A percentile compares a stretch with the other conserved stretches of the same genome.
phyloP scores from a whole-genome alignment of 2,888 invertebrate genomes.

The Dryobota labecula region DNA sequence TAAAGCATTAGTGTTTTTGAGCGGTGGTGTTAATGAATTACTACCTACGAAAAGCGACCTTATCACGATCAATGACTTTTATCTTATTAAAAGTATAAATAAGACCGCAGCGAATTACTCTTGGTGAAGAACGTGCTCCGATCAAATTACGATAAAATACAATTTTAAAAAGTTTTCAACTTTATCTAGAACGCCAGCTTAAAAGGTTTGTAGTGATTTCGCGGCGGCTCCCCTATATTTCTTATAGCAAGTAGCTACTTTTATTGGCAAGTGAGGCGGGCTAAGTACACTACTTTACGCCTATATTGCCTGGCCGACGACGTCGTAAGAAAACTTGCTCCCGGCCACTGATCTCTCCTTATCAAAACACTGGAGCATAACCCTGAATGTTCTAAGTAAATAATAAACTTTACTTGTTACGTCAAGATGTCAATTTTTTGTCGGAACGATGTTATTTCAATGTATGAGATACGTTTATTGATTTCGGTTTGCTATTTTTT shows the following conservation, averaged over 20 bases:
- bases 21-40: conserved; percentile 23
- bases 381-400: conserved; percentile 57
- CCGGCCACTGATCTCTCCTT: conserved; percentile 67
- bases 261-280: conserved; percentile 72
- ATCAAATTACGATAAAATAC: conserved; percentile 64
- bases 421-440: conserved; percentile 57
- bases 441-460: conserved; percentile 53
- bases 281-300: conserved; percentile 74
- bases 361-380: conserved; percentile 70
- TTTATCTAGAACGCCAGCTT: conserved; percentile 63
- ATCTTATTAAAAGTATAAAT: conserved; percentile 55
- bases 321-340: conserved; percentile 72
- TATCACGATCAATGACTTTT: conserved; percentile 20
- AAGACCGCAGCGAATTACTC: conserved; percentile 42
- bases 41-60: conserved; percentile 9
- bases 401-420: conserved; percentile 63
- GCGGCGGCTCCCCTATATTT: conserved; percentile 62
- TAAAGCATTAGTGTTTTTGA: conserved; percentile 13
- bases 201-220: conserved; percentile 68
- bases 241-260: conserved; percentile 68
- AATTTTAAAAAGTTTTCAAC: conserved; percentile 52
- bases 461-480: conserved; percentile 61
- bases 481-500: conserved; percentile 61
- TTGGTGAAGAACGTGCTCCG: conserved; percentile 40
- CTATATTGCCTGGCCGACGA: conserved; percentile 67